These are phyloP conservation scores for Ceyx margarethae DNA, from an alignment of 2,113 vertebrate species.

Conservation along the genomic window DNA sequence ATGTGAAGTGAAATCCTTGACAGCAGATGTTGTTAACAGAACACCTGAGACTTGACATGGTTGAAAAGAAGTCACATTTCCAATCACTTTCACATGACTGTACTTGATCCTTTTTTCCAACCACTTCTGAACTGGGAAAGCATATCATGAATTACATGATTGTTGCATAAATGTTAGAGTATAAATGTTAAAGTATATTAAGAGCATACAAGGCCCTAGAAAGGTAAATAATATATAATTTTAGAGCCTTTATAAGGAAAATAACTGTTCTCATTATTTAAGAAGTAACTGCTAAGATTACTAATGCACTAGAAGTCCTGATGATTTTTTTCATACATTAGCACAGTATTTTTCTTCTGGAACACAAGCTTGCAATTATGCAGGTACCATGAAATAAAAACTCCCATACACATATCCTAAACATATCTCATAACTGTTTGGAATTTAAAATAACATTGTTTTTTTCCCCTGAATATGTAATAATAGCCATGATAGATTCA, in stretches of 20 bases:
- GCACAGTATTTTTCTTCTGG: no score
- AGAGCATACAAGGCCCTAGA: not conserved
- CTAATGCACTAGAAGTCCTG: not conserved
- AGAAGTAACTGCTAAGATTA: not conserved
- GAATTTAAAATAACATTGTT: no score
- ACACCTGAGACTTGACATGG: not conserved
- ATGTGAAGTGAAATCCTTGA: not conserved
- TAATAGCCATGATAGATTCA: not conserved
- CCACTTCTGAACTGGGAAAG: not conserved
- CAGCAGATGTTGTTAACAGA: not conserved
- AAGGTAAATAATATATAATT: not conserved
- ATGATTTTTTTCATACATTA: not conserved
- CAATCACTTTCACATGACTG: not conserved
- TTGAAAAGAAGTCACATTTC: not conserved
- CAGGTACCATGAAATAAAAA: no score
- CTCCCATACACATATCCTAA: no score
- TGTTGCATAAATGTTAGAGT: not conserved
- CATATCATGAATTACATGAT: fast-evolving
- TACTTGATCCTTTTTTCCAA: not conserved
- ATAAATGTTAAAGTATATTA: not conserved
- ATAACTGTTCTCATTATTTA: not conserved
- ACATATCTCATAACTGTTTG: no score
- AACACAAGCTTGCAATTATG: no score
- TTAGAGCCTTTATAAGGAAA: not conserved
- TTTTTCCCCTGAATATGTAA: not conserved